Conservation (phyloP, 2,797 vertebrate genomes). For the Scleropages formosus region DNA sequence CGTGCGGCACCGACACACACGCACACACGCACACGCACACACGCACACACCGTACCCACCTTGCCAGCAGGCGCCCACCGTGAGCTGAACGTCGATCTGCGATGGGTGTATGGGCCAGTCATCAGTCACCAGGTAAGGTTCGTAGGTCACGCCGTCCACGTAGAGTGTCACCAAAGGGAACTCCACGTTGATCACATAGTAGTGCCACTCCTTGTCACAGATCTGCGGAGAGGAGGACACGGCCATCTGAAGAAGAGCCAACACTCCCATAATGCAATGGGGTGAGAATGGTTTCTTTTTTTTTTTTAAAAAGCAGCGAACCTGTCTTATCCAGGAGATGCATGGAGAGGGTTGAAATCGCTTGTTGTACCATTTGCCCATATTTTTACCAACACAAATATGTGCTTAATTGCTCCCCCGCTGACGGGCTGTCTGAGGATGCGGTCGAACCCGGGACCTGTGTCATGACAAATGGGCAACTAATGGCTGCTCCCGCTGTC, state of each 20-base stretch:
- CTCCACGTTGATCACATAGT: conserved; percentile 94
- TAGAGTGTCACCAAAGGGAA: conserved; percentile 91
- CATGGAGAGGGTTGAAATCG: background rate
- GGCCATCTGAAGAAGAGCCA: conserved; percentile 16
- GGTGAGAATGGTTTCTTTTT: conserved; percentile 5
- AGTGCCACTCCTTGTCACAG: conserved; percentile 98
- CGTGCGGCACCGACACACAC: background rate
- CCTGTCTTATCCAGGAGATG: background rate
- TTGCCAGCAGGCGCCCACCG: conserved; percentile 97
- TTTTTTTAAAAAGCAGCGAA: too few relatives aligned
- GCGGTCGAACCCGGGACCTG: background rate
- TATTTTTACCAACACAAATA: conserved; percentile 5
- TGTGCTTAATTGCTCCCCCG: conserved; percentile 31
- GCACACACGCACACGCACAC: background rate
- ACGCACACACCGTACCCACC: conserved; percentile 65
- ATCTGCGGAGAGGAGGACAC: conserved; percentile 70
- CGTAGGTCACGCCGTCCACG: conserved; percentile 90
- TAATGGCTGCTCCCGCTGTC: conserved; percentile 26
- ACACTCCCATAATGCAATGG: background rate
- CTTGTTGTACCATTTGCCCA: background rate
- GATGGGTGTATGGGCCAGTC: conserved; percentile 96
- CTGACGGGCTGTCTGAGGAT: conserved; percentile 9
- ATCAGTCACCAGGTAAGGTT: conserved; percentile 96
- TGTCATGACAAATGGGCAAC: background rate
- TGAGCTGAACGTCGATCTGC: conserved; percentile 92